Conservation (phyloP, 2,797 vertebrate genomes). For the Alexandromys oeconomus region DNA sequence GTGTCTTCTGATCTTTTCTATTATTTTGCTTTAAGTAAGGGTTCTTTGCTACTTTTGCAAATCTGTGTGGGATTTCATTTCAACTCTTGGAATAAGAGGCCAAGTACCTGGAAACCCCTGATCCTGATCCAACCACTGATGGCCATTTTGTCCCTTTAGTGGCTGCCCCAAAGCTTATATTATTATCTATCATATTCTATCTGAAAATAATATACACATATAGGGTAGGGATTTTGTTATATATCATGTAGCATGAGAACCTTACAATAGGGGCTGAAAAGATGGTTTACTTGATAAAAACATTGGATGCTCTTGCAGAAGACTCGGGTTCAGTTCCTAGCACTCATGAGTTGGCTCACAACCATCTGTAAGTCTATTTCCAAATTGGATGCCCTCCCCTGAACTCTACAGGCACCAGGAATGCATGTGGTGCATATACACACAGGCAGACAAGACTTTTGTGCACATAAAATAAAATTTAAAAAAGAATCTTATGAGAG, state of each 20-base stretch:
- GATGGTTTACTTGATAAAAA: background rate
- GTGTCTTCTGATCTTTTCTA: background rate
- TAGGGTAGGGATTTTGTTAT: background rate
- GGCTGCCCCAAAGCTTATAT: background rate
- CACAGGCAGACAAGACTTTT: background rate
- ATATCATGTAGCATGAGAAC: background rate
- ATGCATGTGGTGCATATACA: too few relatives aligned
- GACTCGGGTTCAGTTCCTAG: background rate
- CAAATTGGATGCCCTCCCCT: background rate
- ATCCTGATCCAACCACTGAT: background rate
- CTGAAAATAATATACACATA: background rate
- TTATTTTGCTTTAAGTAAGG: background rate
- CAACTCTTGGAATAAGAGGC: background rate
- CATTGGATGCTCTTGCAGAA: background rate
- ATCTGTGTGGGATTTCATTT: background rate
- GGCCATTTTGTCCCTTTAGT: background rate
- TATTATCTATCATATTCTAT: background rate
- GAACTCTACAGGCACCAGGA: background rate
- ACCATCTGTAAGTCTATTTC: background rate
- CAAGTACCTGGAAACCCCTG: background rate
- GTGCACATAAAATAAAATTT: background rate
- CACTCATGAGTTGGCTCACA: too few relatives aligned
- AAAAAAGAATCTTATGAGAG: background rate
- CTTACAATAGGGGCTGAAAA: background rate
- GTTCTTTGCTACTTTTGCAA: background rate